Percentiles rank a stretch among this genome's conserved stretches.
Conservation (phyloP, 1,140 invertebrate genomes). For the Scaptodrosophila lebanonensis region DNA sequence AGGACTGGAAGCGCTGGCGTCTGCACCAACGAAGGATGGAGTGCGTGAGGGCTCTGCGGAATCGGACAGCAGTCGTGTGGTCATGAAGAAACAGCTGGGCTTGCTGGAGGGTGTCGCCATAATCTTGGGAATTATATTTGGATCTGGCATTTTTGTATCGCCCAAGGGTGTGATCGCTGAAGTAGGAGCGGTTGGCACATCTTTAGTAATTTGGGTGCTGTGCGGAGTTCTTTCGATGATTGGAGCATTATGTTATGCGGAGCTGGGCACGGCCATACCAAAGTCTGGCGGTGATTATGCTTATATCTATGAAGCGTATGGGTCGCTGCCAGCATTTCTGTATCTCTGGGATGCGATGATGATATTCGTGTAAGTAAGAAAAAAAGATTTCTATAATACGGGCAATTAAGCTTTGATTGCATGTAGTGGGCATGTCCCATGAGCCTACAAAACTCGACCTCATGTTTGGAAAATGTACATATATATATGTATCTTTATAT, state of each 20-base stretch:
- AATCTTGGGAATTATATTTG: conserved; percentile 92
- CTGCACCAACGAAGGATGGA: conserved; percentile 2
- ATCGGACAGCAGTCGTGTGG: conserved; percentile 77
- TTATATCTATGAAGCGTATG: conserved; percentile 94
- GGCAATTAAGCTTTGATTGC: not conserved
- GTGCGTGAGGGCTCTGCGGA: conserved; percentile 61
- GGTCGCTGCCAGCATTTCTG: conserved; percentile 94
- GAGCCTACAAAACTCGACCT: not conserved
- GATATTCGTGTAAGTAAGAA: conserved; percentile 85
- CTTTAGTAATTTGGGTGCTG: conserved; percentile 91
- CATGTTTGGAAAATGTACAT: too few relatives aligned
- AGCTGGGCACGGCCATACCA: conserved; percentile 89
- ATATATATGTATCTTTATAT: too few relatives aligned
- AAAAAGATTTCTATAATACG: not conserved
- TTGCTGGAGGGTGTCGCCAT: conserved; percentile 91
- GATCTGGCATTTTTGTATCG: conserved; percentile 96
- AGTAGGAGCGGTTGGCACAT: conserved; percentile 91
- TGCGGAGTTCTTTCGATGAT: conserved; percentile 92
- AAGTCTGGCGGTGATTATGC: conserved; percentile 96
- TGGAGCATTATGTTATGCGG: conserved; percentile 96
- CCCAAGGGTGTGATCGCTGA: conserved; percentile 94
- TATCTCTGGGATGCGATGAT: conserved; percentile 94
- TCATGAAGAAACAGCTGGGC: conserved; percentile 88
- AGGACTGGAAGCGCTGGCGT: conserved; percentile 13
- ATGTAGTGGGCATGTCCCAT: not conserved